Percentiles rank a stretch among this genome's conserved stretches.
Evolutionary conservation across 2,113 vertebrate genomes (phyloP).

Genomic region (Trematocara macrostoma): DNA sequence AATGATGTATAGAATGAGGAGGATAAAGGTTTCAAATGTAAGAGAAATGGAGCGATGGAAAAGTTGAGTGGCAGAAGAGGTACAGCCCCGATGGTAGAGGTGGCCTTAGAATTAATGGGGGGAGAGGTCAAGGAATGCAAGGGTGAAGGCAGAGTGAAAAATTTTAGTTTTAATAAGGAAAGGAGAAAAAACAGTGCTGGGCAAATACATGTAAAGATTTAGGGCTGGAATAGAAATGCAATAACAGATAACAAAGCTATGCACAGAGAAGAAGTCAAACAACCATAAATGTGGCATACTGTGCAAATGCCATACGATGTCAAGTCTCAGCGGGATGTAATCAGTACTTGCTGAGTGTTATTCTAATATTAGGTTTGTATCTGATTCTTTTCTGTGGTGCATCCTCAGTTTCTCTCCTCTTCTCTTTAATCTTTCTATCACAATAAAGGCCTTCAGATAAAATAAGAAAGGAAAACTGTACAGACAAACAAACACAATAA

Average conservation of each 20-base stretch:
- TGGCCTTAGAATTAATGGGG: conserved; percentile 26
- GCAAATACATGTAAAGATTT: neutral
- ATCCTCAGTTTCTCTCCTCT: neutral
- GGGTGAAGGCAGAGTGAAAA: conserved; percentile 11
- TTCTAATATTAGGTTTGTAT: neutral
- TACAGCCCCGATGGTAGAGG: neutral
- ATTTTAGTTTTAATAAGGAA: neutral
- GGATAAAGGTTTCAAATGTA: conserved; percentile 18
- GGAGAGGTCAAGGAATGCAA: conserved; percentile 49
- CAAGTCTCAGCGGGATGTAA: neutral
- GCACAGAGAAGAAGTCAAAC: neutral
- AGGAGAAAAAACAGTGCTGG: neutral
- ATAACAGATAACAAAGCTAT: neutral
- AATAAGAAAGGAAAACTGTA: neutral
- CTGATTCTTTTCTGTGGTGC: neutral
- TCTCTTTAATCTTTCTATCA: neutral
- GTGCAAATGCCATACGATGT: neutral
- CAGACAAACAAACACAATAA: neutral
- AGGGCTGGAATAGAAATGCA: neutral
- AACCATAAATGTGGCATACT: neutral
- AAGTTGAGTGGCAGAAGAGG: conserved; percentile 29
- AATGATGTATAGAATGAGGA: conserved; percentile 49
- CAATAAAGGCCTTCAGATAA: neutral
- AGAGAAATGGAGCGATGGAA: neutral
- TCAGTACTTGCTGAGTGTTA: neutral